Conservation (phyloP, 2,888 invertebrate genomes). For the Bombylius major region DNA sequence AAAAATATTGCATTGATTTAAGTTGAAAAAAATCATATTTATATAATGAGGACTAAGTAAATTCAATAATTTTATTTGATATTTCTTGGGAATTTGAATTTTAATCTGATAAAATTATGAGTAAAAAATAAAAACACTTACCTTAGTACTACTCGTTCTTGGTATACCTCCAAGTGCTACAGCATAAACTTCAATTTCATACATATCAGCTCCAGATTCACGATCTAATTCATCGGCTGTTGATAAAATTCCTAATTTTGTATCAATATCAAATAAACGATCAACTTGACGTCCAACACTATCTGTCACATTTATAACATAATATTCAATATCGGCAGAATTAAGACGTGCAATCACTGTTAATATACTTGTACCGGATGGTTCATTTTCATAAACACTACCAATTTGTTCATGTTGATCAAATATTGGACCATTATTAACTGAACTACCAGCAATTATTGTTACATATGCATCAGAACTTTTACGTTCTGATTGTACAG, state of each 20-base stretch:
- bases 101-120: too few relatives aligned
- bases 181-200: constrained; percentile 76
- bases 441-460: constrained; percentile 52
- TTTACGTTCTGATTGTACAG: constrained; percentile 74
- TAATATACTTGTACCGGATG: constrained; percentile 71
- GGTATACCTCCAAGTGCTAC: constrained; percentile 61
- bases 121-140: constrained; percentile 36
- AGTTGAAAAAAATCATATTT: too few relatives aligned
- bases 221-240: constrained; percentile 74
- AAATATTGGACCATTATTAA: constrained; percentile 37
- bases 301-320: constrained; percentile 70
- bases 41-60: too few relatives aligned
- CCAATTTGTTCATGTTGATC: constrained; percentile 57
- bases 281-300: constrained; percentile 65
- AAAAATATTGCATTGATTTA: too few relatives aligned
- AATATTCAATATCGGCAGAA: constrained; percentile 68
- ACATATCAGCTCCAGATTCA: constrained; percentile 68
- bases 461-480: constrained; percentile 80
- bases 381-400: constrained; percentile 79
- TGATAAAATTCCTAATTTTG: constrained; percentile 74
- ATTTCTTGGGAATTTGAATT: too few relatives aligned
- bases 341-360: constrained; percentile 60
- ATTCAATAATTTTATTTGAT: too few relatives aligned
- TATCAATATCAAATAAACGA: constrained; percentile 82
- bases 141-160: constrained; percentile 72